phyloP scores from a whole-genome alignment of 2,113 vertebrate species.

The Oreochromis tanganicae region DNA sequence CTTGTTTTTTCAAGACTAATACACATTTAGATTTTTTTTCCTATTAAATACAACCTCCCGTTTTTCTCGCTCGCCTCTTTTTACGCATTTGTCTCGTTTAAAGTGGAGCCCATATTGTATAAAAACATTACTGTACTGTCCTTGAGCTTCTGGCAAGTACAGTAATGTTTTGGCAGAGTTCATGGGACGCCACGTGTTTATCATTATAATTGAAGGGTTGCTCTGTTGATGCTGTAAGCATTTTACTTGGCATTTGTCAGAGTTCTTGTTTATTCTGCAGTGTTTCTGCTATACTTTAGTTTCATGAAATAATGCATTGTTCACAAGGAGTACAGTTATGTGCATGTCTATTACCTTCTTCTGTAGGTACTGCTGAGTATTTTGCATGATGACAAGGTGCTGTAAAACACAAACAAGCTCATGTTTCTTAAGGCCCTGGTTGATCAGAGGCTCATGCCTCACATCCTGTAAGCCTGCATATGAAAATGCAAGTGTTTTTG shows the following conservation, averaged over 20 bases:
- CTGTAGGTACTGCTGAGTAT: background rate
- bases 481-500: background rate
- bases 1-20: background rate
- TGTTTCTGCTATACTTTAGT: background rate
- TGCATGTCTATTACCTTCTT: background rate
- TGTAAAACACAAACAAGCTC: background rate
- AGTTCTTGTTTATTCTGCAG: background rate
- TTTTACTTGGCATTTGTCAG: background rate
- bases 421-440: background rate
- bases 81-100: background rate
- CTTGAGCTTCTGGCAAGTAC: background rate
- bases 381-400: background rate
- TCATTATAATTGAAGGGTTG: background rate
- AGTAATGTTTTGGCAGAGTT: background rate
- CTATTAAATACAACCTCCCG: background rate
- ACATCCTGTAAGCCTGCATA: background rate
- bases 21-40: background rate
- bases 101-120: background rate
- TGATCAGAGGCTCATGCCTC: background rate
- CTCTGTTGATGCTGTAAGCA: background rate
- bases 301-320: background rate
- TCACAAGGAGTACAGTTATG: background rate
- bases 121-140: background rate
- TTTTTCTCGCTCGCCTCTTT: background rate
- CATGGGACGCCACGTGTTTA: background rate